Evolutionary conservation across 2,888 invertebrate species (phyloP), one percentile per base, ranked within the genome.

Genomic region (Celastrina argiolus): DNA sequence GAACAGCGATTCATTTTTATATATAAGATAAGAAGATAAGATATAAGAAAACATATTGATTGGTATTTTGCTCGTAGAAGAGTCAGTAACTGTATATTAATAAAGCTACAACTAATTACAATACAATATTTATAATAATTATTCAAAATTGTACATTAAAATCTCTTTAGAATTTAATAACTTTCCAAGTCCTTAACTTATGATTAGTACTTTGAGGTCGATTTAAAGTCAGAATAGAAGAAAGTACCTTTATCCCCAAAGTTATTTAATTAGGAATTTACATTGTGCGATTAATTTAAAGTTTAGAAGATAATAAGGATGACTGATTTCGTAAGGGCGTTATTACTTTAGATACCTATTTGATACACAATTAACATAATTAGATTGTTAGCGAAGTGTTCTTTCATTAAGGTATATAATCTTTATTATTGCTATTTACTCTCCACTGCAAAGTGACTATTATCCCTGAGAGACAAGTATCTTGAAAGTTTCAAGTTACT

Each of bases 271-370:
- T 12, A 51, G 12, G 51, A 26, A 26, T 51, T 10, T 5, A 51
- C 26, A 51, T 51, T 51, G 22, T 51, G 22, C 22, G 22, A 51
- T 12, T 51, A 22, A 51, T 22, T 51, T 51, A 22, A 51, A 26
- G 14, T 26, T 51, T 14, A 14, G 12, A 51, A 26, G 51, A 51
- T 51, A 26, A 51, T 51, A 51, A 26, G 22, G 51, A 51, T 22
- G 51, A 51, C 18, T 51, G 22, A 51, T 51, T 36, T 61, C 36
- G 18, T 61, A 65, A 36, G 14, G 58, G 36, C 42, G 31, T n/a
- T n/a, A n/a, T n/a, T n/a, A n/a, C n/a, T n/a, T n/a, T n/a, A n/a
- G n/a, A n/a, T n/a, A n/a, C n/a, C n/a, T n/a, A n/a, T n/a, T n/a
- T n/a, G n/a, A n/a, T n/a, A n/a, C n/a, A n/a, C n/a, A n/a, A n/a